Evolutionary conservation across 37 sponge, comb jelly and placozoan species (phyloP), one percentile per base, ranked within the genome.

Genomic region (Chondrosia reniformis): DNA sequence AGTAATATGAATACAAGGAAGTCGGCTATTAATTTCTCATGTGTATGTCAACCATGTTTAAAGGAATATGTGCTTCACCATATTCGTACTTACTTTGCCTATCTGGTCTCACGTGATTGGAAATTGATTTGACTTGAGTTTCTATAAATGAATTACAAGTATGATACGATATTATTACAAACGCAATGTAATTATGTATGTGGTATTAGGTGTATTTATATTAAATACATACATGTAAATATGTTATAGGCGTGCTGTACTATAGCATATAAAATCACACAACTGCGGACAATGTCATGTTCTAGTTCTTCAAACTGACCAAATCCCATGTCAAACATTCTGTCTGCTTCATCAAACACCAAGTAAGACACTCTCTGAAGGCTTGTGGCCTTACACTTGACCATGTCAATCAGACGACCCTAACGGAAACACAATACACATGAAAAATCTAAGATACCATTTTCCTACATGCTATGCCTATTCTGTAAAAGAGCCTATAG

Each of bases 291-390:
- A n/a, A n/a, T n/a, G n/a, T n/a, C n/a, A n/a, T n/a, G n/a, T n/a
- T n/a, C n/a, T n/a, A n/a, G n/a, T n/a, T n/a, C n/a, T n/a, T n/a
- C n/a, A n/a, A 9, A 76, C 91, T 75, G 24, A 94, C 95, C 93
- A 63, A 97, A 97, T 2, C 99, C 99, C 87, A 97, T 86, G 80
- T 97, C 99, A 83, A 97, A 97, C 99, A 97, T 97, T n/a, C 99
- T 74, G 61, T 97, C 99, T 30, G 95, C 96, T 81, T 97, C 99
- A 79, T 97, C 99, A 75, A 97, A 85, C 41, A 97, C 99, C 0
- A 97, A 89, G 52, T 85, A 97, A 0, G 99, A 95, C 25, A 94
- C 95, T 30, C 93, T 78, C 65, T 76, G 77, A 27, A 97, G 82
- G 62, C 82, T 84, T 13, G 90, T 87, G 33, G 91, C 87, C 75